A percentile compares a stretch with the other conserved stretches of the same genome.
phyloP scores from a whole-genome alignment of 1,140 invertebrate genomes.

The Vanessa tameamea region DNA sequence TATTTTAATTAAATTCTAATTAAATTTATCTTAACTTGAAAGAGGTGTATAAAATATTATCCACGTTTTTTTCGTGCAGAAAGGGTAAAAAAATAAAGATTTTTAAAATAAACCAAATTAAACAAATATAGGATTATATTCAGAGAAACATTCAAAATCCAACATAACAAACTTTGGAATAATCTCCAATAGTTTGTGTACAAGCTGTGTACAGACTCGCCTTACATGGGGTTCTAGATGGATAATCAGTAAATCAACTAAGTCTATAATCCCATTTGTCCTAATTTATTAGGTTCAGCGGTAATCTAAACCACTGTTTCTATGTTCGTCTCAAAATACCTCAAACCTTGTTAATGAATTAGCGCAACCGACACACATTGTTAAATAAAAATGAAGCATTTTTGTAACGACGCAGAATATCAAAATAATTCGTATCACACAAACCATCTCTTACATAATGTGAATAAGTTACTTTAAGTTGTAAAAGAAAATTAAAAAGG shows the following conservation, averaged over 20 bases:
- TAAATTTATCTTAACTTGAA: no score
- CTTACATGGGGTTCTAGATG: constrained; percentile 45
- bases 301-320: constrained; percentile 63
- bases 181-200: constrained; percentile 58
- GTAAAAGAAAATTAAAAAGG: constrained; percentile 44
- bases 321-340: constrained; percentile 63
- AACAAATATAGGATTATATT: constrained; percentile 81
- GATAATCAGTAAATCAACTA: constrained; percentile 58
- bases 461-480: constrained; percentile 37
- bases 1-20: no score
- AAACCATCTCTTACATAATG: constrained; percentile 35
- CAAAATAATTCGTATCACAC: constrained; percentile 35
- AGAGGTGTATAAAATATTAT: no score
- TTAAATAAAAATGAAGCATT: constrained; percentile 49
- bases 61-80: not conserved
- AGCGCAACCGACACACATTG: constrained; percentile 66
- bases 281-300: constrained; percentile 58
- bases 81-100: constrained; percentile 15
- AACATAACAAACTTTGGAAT: constrained; percentile 70
- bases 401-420: constrained; percentile 15
- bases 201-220: constrained; percentile 41
- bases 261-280: constrained; percentile 74
- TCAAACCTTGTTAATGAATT: constrained; percentile 73
- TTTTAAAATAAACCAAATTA: constrained; percentile 72
- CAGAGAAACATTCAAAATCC: constrained; percentile 77